Evolutionary conservation across 2,888 invertebrate genomes (phyloP).

Genomic region (Phengaris alcon): DNA sequence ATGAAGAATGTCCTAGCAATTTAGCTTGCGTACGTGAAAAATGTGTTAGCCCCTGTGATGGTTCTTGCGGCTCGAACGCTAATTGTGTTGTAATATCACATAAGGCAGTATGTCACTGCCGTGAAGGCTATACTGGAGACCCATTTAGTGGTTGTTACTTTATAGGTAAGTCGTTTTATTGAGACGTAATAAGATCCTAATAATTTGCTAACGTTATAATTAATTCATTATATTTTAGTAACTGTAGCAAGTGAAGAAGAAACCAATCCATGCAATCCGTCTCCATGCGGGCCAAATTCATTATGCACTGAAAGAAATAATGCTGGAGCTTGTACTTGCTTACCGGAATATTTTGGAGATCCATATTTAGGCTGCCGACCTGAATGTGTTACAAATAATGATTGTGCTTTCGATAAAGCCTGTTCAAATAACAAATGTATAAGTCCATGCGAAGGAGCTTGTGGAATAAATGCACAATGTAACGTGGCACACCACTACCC

Average conservation of each 20-base stretch:
- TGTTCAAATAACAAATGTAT: conserved; percentile 92
- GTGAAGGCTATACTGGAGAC: conserved; percentile 89
- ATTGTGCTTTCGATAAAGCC: conserved; percentile 86
- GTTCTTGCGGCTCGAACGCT: conserved; percentile 89
- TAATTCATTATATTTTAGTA: conserved; percentile 54
- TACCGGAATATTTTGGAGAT: conserved; percentile 91
- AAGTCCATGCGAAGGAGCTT: conserved; percentile 90
- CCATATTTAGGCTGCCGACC: conserved; percentile 92
- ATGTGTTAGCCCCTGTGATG: conserved; percentile 90
- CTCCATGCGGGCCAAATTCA: conserved; percentile 92
- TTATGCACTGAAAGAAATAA: conserved; percentile 89
- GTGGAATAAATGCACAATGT: conserved; percentile 89
- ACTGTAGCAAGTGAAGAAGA: conserved; percentile 81
- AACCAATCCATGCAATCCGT: conserved; percentile 88
- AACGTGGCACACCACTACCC: conserved; percentile 90
- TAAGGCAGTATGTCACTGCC: conserved; percentile 90
- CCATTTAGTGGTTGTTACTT: conserved; percentile 87
- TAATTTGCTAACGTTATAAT: neutral
- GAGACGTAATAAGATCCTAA: neutral
- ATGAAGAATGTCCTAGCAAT: conserved; percentile 91
- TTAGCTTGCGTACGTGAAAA: conserved; percentile 90
- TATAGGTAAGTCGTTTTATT: conserved; percentile 56
- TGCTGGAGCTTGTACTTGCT: conserved; percentile 90
- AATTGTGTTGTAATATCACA: conserved; percentile 90
- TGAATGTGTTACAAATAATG: conserved; percentile 90